Evolutionary conservation across 2,888 invertebrate species (phyloP).

Genomic region (Sabatieria punctata): DNA sequence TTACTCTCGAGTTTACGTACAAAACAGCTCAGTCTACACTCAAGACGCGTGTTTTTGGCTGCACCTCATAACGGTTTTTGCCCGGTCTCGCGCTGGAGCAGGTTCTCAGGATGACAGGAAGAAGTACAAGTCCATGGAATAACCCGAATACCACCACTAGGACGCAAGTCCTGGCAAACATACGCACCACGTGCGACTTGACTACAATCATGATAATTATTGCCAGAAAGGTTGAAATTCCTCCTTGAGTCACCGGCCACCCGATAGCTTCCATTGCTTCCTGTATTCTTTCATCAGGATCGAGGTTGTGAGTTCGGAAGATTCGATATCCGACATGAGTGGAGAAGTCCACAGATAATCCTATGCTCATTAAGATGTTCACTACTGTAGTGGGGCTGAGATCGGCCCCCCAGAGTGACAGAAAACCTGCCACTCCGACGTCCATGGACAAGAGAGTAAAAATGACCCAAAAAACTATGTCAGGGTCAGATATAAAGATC

Average conservation of each 20-base stretch:
- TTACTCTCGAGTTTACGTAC: too few species aligned
- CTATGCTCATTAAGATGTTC: constrained; percentile 30
- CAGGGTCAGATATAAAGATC: constrained; percentile 25
- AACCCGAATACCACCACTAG: constrained; percentile 24
- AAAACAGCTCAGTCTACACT: too few species aligned
- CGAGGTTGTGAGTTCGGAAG: constrained; percentile 15
- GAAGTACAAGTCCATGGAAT: constrained; percentile 6
- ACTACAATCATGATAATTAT: constrained; percentile 23
- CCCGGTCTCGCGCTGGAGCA: too few species aligned
- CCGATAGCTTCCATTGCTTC: constrained; percentile 28
- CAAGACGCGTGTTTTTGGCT: too few species aligned
- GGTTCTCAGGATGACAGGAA: constrained; percentile 6
- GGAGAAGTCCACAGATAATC: constrained; percentile 29
- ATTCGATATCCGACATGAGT: constrained; percentile 29
- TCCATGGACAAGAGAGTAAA: constrained; percentile 25
- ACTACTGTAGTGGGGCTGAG: constrained; percentile 29
- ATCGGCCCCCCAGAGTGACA: constrained; percentile 29
- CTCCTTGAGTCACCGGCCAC: constrained; percentile 30
- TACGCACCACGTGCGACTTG: constrained; percentile 25
- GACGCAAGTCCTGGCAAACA: constrained; percentile 26
- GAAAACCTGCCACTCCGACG: constrained; percentile 23
- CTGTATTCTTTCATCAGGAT: constrained; percentile 11
- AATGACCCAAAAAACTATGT: constrained; percentile 26
- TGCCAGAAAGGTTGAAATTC: constrained; percentile 22
- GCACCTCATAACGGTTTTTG: too few species aligned